Evolutionary conservation across 2,888 invertebrate genomes (phyloP), one percentile per base, ranked within the genome.

Genomic region (Eulithis testata): DNA sequence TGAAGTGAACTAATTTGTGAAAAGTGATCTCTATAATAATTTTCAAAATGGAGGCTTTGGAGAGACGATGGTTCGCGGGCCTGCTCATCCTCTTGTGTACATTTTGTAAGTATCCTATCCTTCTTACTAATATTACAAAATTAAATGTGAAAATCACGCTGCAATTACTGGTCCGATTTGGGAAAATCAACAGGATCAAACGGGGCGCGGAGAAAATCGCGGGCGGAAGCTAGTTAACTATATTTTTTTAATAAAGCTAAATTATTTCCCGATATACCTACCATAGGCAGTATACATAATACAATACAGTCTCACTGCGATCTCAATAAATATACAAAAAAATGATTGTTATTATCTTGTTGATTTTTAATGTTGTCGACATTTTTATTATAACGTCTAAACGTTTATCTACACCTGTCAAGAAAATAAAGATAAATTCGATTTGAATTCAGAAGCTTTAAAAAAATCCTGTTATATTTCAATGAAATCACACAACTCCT

Each of bases 21-120:
- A 54, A 12, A 70, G 73, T 73, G 69, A 66, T 62, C 51, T 58
- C 62, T 6, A 70, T 51, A 56, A 66, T 69, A 14, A 45, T 64
- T 66, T 65, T 57, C 66, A 87, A 82, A 87, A 92, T 93, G 93
- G 93, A 93, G 80, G 93, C 90, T 45, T 77, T 90, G 64, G 92
- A 93, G 76, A 83, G 92, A 80, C 84, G 89, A 79, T 83, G 84
- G 27, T 70, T 85, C 6, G 79, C 81, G 9, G 82, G 83, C 8
- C 78, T 90, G 40, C 43, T 88, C n/a, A 75, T 87, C 71, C 82
- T 91, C 74, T 84, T 92, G 72, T 88, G 86, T 79, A 85, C 84
- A 60, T 86, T 89, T 76, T 91, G 93, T 93, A 78, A 91, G 92
- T 31, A 36, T 21, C 21, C 21, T 21, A 21, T 21, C 68, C 14